A percentile compares a stretch with the other conserved stretches of the same genome.
phyloP scores from a whole-genome alignment of 2,888 invertebrate genomes.

The Allacma fusca region DNA sequence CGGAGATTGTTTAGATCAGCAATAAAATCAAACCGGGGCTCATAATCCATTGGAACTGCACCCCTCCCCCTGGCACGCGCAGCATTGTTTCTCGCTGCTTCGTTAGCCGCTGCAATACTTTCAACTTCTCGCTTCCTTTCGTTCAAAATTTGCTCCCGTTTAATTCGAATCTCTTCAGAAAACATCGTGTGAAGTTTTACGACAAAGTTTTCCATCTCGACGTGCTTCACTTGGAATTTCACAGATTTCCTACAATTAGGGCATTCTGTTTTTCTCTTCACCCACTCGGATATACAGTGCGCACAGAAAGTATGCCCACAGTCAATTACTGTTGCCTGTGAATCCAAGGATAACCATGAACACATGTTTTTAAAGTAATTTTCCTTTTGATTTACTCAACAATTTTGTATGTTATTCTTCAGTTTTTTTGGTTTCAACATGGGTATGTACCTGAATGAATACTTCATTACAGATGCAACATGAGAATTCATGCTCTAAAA shows the following conservation, averaged over 20 bases:
- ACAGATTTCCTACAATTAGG: slow-evolving; percentile 73
- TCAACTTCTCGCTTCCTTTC: slow-evolving; percentile 48
- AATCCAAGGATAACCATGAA: no score
- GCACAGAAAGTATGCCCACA: slow-evolving; percentile 81
- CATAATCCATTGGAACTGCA: not conserved
- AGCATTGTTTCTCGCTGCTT: slow-evolving; percentile 38
- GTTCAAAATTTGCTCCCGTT: slow-evolving; percentile 64
- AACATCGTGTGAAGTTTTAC: slow-evolving; percentile 74
- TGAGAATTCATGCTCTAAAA: slow-evolving; percentile 76
- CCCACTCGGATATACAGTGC: slow-evolving; percentile 76
- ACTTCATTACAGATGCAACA: slow-evolving; percentile 80
- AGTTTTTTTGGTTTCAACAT: no score
- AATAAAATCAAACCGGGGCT: slow-evolving; percentile 22
- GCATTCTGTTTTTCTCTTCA: slow-evolving; percentile 74
- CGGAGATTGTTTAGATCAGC: not conserved
- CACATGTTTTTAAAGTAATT: no score
- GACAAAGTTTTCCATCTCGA: slow-evolving; percentile 77
- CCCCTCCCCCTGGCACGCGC: slow-evolving; percentile 32
- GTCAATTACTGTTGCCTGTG: slow-evolving; percentile 73
- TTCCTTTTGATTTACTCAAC: no score
- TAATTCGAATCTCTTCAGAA: slow-evolving; percentile 70
- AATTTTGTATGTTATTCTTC: no score
- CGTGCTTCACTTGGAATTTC: slow-evolving; percentile 69
- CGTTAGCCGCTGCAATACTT: slow-evolving; percentile 38
- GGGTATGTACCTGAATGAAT: slow-evolving; percentile 72